Evolutionary conservation across 1,140 invertebrate genomes (phyloP).

Genomic region (Drosophila littoralis): DNA sequence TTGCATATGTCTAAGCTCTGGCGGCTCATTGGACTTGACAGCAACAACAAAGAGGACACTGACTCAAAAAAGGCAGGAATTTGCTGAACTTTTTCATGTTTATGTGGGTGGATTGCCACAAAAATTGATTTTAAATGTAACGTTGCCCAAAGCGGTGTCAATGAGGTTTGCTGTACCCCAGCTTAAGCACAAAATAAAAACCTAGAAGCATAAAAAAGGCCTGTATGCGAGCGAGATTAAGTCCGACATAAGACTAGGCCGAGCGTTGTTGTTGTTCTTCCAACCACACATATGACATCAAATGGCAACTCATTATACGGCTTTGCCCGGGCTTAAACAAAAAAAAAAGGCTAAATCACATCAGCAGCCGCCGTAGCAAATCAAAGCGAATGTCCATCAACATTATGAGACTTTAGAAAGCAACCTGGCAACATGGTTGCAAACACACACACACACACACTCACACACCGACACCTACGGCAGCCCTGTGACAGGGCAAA

Average conservation of each 20-base stretch:
- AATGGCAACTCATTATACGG: constrained; percentile 73
- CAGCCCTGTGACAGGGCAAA: constrained; percentile 37
- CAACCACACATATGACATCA: constrained; percentile 70
- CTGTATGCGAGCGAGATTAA: constrained; percentile 37
- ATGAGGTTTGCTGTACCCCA: constrained; percentile 39
- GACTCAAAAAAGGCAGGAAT: constrained; percentile 40
- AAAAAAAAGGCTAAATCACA: constrained; percentile 35
- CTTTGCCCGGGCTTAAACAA: constrained; percentile 54
- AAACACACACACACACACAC: constrained; percentile 9
- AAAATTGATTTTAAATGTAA: constrained; percentile 81
- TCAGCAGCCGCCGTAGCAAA: constrained; percentile 42
- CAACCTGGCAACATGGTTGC: constrained; percentile 29
- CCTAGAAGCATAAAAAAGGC: constrained; percentile 1
- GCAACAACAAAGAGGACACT: constrained; percentile 22
- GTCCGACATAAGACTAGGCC: constrained; percentile 28
- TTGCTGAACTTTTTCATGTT: constrained; percentile 26
- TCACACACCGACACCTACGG: background rate
- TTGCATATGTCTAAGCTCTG: constrained; percentile 62
- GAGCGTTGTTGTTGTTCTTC: constrained; percentile 40
- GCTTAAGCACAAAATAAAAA: constrained; percentile 37
- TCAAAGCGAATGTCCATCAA: constrained; percentile 80
- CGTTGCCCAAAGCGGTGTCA: constrained; percentile 52
- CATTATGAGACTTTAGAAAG: constrained; percentile 73
- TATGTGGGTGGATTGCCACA: constrained; percentile 42
- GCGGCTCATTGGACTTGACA: constrained; percentile 32